phyloP scores from a whole-genome alignment of 2,888 invertebrate genomes.

The Thymelicus acteon region DNA sequence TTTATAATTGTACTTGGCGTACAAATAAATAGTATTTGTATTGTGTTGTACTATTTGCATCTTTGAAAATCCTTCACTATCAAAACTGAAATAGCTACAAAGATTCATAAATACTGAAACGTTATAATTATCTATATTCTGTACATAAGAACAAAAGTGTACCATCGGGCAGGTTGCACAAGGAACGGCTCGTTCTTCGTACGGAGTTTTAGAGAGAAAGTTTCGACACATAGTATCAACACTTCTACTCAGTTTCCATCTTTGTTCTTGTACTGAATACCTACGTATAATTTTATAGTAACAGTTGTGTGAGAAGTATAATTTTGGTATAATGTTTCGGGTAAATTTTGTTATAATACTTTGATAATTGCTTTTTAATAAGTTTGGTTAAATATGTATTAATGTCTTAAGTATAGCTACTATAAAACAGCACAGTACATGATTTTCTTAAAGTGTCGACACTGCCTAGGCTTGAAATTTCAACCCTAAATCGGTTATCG shows the following conservation, averaged over 20 bases:
- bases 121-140: background rate
- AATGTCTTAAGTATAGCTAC: no score
- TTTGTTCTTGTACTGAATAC: conserved; percentile 22
- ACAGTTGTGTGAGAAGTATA: conserved; percentile 2
- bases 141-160: conserved; percentile 17
- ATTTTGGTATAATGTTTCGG: background rate
- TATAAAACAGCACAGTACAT: no score
- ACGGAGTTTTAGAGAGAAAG: conserved; percentile 70
- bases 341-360: background rate
- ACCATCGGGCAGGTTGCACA: conserved; percentile 51
- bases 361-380: background rate
- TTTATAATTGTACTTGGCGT: no score
- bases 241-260: conserved; percentile 45
- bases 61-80: no score
- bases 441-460: no score
- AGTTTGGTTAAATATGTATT: no score
- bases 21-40: no score
- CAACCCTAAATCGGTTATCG: no score
- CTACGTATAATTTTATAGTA: conserved; percentile 11
- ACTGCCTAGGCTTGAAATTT: no score
- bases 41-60: no score
- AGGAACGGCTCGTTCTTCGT: conserved; percentile 69
- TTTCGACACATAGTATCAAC: conserved; percentile 73
- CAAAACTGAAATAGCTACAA: background rate
- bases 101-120: background rate